Percentiles rank a stretch among this genome's conserved stretches.
These are phyloP conservation scores for Semibalanus balanoides DNA, from an alignment of 1,140 invertebrate genomes.

Conservation along the genomic window DNA sequence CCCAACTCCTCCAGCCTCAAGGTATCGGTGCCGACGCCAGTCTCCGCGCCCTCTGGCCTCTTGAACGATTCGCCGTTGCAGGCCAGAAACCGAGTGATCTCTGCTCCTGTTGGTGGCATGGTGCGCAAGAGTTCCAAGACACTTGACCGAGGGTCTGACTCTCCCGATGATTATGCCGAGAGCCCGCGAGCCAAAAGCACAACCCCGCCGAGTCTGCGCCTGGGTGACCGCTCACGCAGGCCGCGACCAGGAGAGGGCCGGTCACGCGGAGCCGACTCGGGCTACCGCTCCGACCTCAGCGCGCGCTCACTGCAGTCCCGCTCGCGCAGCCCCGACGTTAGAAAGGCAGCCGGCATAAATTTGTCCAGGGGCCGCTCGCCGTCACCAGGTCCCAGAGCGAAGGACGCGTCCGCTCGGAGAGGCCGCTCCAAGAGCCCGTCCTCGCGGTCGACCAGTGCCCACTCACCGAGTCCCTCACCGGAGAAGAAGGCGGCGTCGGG, in stretches of 20 bases:
- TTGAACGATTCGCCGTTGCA: not conserved
- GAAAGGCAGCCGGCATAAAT: too few species aligned
- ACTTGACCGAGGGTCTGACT: not conserved
- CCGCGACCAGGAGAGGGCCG: too few species aligned
- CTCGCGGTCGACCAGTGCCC: too few species aligned
- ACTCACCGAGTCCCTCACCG: too few species aligned
- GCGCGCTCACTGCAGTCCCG: not conserved
- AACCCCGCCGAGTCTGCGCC: too few species aligned
- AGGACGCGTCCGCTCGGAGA: too few species aligned
- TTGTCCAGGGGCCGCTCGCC: too few species aligned
- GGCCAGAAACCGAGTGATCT: not conserved
- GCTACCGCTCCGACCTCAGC: not conserved
- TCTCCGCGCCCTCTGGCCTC: not conserved
- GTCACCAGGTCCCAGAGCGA: too few species aligned
- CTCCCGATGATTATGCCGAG: not conserved
- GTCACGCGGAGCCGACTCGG: not conserved
- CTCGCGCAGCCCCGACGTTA: not conserved
- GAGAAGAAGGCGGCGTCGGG: too few species aligned
- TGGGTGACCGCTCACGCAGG: not conserved
- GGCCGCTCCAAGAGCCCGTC: not conserved
- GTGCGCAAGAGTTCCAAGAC: not conserved
- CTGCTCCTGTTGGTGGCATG: not conserved
- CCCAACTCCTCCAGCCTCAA: not conserved
- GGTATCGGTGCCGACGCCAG: not conserved
- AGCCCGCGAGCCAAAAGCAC: too few species aligned